Conservation (phyloP, 2,888 invertebrate genomes). For the Campopleginae sp. region DNA sequence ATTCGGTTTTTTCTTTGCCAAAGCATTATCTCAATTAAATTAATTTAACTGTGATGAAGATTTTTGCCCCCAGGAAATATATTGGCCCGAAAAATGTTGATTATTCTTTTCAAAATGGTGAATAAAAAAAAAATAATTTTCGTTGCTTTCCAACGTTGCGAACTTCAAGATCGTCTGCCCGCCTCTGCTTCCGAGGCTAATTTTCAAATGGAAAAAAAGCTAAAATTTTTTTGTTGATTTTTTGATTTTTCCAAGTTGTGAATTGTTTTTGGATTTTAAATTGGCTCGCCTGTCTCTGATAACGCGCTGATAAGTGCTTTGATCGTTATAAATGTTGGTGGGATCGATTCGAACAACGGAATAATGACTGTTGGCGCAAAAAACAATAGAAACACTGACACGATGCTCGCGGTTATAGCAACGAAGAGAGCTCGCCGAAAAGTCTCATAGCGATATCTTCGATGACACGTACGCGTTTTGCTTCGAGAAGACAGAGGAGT, state of each 20-base stretch:
- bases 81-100: too few relatives aligned
- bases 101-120: too few relatives aligned
- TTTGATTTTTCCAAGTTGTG: not conserved
- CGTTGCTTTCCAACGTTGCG: too few relatives aligned
- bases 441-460: constrained; percentile 7
- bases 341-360: constrained; percentile 26
- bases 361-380: not conserved
- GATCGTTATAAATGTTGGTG: constrained; percentile 14
- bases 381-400: not conserved
- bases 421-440: constrained; percentile 1
- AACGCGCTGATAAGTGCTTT: constrained; percentile 28
- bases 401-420: constrained; percentile 47
- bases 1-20: too few relatives aligned
- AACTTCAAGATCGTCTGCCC: too few relatives aligned
- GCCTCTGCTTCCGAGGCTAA: not conserved
- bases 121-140: too few relatives aligned
- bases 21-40: too few relatives aligned
- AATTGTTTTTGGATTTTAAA: not conserved
- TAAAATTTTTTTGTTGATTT: too few relatives aligned
- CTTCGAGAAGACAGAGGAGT: too few relatives aligned
- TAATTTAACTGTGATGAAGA: too few relatives aligned
- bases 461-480: too few relatives aligned
- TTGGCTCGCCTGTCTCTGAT: constrained; percentile 4
- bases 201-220: not conserved
- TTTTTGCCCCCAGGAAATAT: too few relatives aligned